Evolutionary conservation across 1,140 invertebrate genomes (phyloP).

Genomic region (Drosophila parvula): DNA sequence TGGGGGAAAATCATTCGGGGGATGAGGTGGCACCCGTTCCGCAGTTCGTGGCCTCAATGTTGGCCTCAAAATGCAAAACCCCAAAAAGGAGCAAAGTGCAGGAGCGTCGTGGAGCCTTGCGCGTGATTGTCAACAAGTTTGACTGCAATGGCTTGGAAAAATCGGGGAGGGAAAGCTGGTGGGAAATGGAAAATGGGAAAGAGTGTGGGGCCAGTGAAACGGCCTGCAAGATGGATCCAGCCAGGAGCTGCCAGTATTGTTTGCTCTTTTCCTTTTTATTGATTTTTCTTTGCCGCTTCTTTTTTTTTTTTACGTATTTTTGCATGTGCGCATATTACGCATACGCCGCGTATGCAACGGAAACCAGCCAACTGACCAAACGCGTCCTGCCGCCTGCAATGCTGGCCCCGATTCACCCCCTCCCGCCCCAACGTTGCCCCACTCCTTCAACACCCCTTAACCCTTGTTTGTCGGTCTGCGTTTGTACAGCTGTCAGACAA

Average conservation of each 20-base stretch:
- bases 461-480: slow-evolving; percentile 63
- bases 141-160: slow-evolving; percentile 69
- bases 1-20: not conserved
- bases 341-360: slow-evolving; percentile 75
- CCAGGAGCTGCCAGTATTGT: slow-evolving; percentile 44
- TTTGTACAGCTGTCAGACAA: slow-evolving; percentile 74
- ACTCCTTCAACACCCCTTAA: not conserved
- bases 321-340: slow-evolving; percentile 70
- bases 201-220: too few relatives aligned
- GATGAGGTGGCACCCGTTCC: slow-evolving; percentile 42
- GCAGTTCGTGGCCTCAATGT: slow-evolving; percentile 83
- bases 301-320: slow-evolving; percentile 35
- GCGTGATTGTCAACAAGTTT: slow-evolving; percentile 78
- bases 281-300: slow-evolving; percentile 59
- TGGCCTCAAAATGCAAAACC: slow-evolving; percentile 83
- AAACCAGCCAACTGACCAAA: slow-evolving; percentile 77
- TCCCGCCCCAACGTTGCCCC: not conserved
- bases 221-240: slow-evolving; percentile 47
- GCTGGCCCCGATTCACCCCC: too few relatives aligned
- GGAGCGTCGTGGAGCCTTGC: slow-evolving; percentile 29
- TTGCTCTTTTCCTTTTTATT: slow-evolving; percentile 59
- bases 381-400: slow-evolving; percentile 58
- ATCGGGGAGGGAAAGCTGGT: not conserved
- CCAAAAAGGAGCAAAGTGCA: slow-evolving; percentile 79
- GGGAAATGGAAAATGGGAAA: not conserved